Conservation (phyloP, 2,797 vertebrate genomes). For the Periophthalmus magnuspinnatus region DNA sequence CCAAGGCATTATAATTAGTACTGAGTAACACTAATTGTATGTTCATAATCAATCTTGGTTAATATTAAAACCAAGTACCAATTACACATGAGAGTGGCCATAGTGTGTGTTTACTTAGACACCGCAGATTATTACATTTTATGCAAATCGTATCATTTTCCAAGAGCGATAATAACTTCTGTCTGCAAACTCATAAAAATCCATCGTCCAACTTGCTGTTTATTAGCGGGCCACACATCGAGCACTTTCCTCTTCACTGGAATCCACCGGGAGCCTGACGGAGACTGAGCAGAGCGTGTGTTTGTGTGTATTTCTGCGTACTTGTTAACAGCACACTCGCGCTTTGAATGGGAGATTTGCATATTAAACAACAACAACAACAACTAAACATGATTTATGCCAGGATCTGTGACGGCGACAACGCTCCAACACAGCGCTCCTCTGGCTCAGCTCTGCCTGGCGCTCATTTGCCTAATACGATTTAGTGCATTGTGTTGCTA, state of each 20-base stretch:
- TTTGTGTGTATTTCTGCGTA: conserved; percentile 8
- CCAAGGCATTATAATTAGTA: background rate
- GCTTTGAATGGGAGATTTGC: conserved; percentile 67
- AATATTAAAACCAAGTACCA: background rate
- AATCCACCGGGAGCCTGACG: conserved; percentile 20
- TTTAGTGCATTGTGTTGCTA: conserved; percentile 39
- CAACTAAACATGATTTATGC: conserved; percentile 67
- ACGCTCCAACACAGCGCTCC: conserved; percentile 44
- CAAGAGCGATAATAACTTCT: background rate
- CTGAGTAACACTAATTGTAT: background rate
- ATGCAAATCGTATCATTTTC: background rate
- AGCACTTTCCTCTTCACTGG: background rate
- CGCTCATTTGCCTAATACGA: conserved; percentile 71
- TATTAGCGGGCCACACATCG: conserved; percentile 11
- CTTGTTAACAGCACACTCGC: conserved; percentile 62
- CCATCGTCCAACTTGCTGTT: background rate
- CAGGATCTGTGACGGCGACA: conserved; percentile 63
- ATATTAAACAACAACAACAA: conserved; percentile 66
- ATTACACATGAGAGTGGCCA: background rate
- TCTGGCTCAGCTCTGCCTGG: conserved; percentile 33
- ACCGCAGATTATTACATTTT: background rate
- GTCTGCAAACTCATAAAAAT: background rate
- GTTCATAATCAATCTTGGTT: background rate
- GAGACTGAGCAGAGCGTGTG: conserved; percentile 2
- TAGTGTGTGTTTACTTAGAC: background rate